phyloP scores from a whole-genome alignment of 2,113 vertebrate genomes.

The Hippocampus comes region DNA sequence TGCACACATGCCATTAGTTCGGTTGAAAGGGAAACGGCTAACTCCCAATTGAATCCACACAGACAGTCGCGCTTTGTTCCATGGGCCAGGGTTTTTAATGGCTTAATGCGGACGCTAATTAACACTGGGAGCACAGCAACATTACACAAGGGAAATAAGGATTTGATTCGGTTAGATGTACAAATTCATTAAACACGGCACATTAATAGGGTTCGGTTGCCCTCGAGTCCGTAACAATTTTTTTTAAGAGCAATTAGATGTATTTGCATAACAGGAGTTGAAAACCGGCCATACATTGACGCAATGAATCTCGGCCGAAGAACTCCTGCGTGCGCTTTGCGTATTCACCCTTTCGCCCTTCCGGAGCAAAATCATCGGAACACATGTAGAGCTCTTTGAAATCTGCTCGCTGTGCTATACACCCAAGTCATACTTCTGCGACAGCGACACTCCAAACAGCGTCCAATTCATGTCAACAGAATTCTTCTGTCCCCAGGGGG shows the following conservation, averaged over 20 bases:
- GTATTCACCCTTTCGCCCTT: too few species aligned
- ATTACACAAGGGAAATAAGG: neutral
- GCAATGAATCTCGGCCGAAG: too few species aligned
- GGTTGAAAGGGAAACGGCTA: constrained; percentile 10
- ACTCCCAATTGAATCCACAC: neutral
- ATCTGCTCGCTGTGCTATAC: too few species aligned
- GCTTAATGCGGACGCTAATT: neutral
- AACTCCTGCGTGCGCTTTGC: too few species aligned
- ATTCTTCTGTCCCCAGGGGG: too few species aligned
- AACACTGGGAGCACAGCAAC: neutral
- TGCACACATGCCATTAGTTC: constrained; percentile 15
- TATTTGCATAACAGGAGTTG: neutral
- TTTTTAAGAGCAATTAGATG: neutral
- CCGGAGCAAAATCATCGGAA: too few species aligned
- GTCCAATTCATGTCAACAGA: too few species aligned
- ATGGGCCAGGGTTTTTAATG: neutral
- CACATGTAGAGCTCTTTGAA: too few species aligned
- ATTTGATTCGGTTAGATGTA: neutral
- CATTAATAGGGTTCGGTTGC: neutral
- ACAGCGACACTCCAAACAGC: too few species aligned
- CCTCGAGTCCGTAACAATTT: neutral
- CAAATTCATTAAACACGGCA: neutral
- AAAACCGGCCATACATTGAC: too few species aligned
- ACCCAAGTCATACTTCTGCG: too few species aligned
- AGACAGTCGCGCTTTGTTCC: neutral